Evolutionary conservation across 1,140 invertebrate species (phyloP), one percentile per base, ranked within the genome.

Genomic region (Conus ventricosus): DNA sequence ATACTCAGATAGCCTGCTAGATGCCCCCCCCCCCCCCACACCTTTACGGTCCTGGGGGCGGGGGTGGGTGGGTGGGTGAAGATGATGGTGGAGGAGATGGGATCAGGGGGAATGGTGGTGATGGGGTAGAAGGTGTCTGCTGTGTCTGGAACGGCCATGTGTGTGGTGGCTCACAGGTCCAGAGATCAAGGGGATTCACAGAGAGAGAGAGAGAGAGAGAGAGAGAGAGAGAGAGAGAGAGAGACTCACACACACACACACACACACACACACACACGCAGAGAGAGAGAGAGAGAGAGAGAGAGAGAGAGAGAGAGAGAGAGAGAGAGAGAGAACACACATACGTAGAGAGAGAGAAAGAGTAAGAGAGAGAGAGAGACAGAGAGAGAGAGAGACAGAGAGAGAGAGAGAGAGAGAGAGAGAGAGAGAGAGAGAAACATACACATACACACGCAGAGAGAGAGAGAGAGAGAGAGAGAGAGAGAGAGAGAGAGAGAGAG

Each of bases 201-300:
- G 67, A 71, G 67, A 82, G 80, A 82, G 80, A 82, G 80, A 82
- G 80, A 27, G 80, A 82, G 80, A 82, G 80, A 27, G 80, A 82
- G 80, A 27, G 80, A 82, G 80, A 82, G 80, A 82, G 80, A 82
- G 80, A 27, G 39, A n/a, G 80, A 82, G 39, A 82, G 80, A 82
- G 39, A 82, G 39, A 82, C 7, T 17, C 7, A 82, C 23, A 53
- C 4, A 82, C 4, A 82, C 10, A 53, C 10, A 8, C 6, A 82
- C 6, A 82, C 0, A 23, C 6, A 27, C 6, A 82, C 11, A 82
- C 11, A 82, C 23, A 82, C 23, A 82, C 23, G 27, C 23, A 82
- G 39, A 82, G 39, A 27, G 11, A 27, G 39, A 27, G 39, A 82
- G 39, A 82, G 39, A 82, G 39, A 82, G 39, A 82, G 39, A 27